Conservation (phyloP, 2,888 invertebrate genomes). For the Macroteleia sp. region DNA sequence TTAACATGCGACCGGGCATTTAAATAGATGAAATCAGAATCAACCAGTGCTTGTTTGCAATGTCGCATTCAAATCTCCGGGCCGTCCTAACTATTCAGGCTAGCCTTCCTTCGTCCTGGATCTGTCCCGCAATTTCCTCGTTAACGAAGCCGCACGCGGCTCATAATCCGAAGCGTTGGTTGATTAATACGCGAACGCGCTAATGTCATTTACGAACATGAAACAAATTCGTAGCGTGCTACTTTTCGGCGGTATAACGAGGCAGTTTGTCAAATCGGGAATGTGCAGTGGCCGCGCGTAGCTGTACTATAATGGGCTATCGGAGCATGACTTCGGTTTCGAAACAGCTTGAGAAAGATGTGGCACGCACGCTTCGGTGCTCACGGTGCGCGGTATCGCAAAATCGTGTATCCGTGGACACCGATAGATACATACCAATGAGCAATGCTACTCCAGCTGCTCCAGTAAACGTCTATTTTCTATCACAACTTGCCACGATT, state of each 20-base stretch:
- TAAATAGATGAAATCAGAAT: too few relatives aligned
- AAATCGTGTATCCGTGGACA: conserved; percentile 59
- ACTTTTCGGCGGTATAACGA: conserved; percentile 41
- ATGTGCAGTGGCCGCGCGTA: conserved; percentile 28
- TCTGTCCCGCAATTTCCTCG: conserved; percentile 25
- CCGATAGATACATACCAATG: conserved; percentile 59
- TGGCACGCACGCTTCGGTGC: conserved; percentile 64
- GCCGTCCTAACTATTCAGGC: conserved; percentile 30
- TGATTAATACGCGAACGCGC: conserved; percentile 39
- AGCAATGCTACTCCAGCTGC: conserved; percentile 33
- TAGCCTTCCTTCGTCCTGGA: conserved; percentile 28
- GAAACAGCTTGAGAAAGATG: conserved; percentile 61
- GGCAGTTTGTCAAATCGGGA: conserved; percentile 54
- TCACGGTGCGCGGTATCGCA: conserved; percentile 56
- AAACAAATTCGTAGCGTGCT: conserved; percentile 36
- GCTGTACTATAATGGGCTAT: conserved; percentile 54
- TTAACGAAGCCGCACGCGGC: conserved; percentile 31
- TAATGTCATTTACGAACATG: conserved; percentile 32
- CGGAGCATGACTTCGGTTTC: conserved; percentile 64
- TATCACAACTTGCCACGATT: conserved; percentile 45
- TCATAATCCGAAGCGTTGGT: conserved; percentile 25
- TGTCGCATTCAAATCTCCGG: conserved; percentile 32
- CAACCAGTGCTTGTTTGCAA: background rate
- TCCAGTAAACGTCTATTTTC: conserved; percentile 56
- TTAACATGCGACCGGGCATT: conserved; percentile 18